phyloP scores from a whole-genome alignment of 1,140 invertebrate species.

The Pogonomyrmex barbatus region DNA sequence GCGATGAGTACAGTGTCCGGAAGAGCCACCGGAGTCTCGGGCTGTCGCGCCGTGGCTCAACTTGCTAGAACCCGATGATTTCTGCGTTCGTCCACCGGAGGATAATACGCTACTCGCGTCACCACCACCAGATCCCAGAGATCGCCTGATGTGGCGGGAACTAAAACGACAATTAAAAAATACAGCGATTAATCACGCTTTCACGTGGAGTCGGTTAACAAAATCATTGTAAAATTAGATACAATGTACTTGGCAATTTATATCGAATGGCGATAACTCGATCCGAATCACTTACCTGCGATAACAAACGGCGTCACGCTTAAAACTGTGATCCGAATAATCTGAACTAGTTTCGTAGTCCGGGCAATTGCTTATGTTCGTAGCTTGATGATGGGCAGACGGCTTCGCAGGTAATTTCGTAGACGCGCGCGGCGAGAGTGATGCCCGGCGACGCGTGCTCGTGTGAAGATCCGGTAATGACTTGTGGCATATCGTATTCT shows the following conservation, averaged over 20 bases:
- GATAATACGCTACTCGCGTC: constrained; percentile 85
- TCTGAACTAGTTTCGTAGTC: constrained; percentile 85
- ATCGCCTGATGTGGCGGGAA: constrained; percentile 84
- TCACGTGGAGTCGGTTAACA: neutral
- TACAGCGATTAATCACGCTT: neutral
- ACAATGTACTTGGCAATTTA: neutral
- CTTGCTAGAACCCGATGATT: constrained; percentile 85
- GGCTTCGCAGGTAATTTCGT: constrained; percentile 81
- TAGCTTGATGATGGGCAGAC: constrained; percentile 77
- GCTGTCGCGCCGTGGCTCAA: constrained; percentile 85
- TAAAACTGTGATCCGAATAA: constrained; percentile 85
- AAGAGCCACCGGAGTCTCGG: constrained; percentile 91
- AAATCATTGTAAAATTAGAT: neutral
- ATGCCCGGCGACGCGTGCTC: constrained; percentile 87
- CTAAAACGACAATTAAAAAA: constrained; percentile 64
- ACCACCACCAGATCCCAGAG: constrained; percentile 83
- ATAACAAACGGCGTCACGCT: constrained; percentile 82
- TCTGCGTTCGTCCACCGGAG: constrained; percentile 84
- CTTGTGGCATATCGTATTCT: constrained; percentile 89
- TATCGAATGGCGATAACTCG: neutral
- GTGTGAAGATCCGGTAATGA: constrained; percentile 93
- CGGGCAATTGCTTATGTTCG: constrained; percentile 79
- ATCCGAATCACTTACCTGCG: constrained; percentile 76
- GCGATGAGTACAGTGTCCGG: constrained; percentile 91
- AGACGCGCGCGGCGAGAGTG: constrained; percentile 84